Evolutionary conservation across 2,888 invertebrate species (phyloP), one percentile per base, ranked within the genome.

Genomic region (Perizoma flavofasciatum): DNA sequence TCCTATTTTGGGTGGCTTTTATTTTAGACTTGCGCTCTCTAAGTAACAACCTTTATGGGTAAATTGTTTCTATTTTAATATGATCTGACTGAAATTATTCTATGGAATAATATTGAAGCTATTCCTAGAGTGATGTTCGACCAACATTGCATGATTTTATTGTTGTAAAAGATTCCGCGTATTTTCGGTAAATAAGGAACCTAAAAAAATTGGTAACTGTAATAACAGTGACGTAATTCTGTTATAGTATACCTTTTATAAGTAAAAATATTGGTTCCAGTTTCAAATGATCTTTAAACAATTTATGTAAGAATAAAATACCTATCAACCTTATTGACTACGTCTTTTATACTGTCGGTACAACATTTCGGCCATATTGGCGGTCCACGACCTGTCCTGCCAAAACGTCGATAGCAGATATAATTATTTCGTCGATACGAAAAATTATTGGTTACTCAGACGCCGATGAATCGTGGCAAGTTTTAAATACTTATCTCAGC

Each of bases 381-480:
- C 77, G 84, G 82, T 83, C 81, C 74, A 72, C 81, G 79, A 79
- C 80, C 83, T 77, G 78, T 78, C 74, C 81, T 78, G 81, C 79
- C 86, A 85, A 83, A 84, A 82, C 81, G 72, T 71, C 82, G 88
- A 91, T 89, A 88, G 81, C 85, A 83, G 83, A 82, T 87, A 22
- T 22, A 89, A 88, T 90, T 90, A 90, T 88, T 89, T 80, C 73
- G 75, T 73, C 77, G 86, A 86, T 88, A 86, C 86, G 81, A 85
- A 86, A 87, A 86, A 86, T 83, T 88, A 89, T 88, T 85, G 83
- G 85, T 77, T 79, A 75, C 76, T 67, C 75, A 69, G 74, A 73
- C 72, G 72, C 69, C 67, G 74, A 75, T 78, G 81, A 82, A 84
- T 83, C 81, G 78, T 70, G 77, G 75, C 75, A 77, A 81, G 80